A percentile compares a stretch with the other conserved stretches of the same genome.
Conservation (phyloP, 2,888 invertebrate genomes). For the Synanthedon vespiformis region DNA sequence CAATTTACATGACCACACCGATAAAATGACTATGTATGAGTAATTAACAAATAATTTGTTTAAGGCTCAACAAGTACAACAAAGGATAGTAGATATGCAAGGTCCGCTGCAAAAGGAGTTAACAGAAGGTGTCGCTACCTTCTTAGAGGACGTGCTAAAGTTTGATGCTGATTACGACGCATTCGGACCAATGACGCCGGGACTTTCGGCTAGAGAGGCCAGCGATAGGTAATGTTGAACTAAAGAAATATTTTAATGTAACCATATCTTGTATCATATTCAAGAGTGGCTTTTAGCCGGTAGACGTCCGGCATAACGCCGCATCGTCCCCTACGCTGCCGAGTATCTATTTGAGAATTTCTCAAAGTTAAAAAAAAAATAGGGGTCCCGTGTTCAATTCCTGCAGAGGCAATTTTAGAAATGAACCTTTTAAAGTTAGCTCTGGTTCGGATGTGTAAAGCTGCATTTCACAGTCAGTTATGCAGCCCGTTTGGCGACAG, state of each 20-base stretch:
- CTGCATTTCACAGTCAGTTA: too few species aligned
- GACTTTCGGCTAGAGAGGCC: conserved; percentile 86
- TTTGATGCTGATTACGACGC: conserved; percentile 80
- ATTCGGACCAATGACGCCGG: conserved; percentile 89
- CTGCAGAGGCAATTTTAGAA: too few species aligned
- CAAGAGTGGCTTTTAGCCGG: too few species aligned
- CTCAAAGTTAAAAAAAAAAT: too few species aligned
- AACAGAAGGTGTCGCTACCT: conserved; percentile 75
- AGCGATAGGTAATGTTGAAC: conserved; percentile 74
- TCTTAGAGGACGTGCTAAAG: conserved; percentile 74
- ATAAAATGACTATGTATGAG: neutral
- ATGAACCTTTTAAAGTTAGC: too few species aligned
- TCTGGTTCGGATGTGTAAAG: too few species aligned
- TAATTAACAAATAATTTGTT: neutral
- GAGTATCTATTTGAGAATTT: too few species aligned
- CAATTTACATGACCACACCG: neutral
- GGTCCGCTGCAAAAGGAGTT: conserved; percentile 80
- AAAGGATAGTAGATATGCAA: conserved; percentile 79
- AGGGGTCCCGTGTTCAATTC: too few species aligned
- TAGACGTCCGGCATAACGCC: too few species aligned
- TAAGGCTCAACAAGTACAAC: conserved; percentile 77
- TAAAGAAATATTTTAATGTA: too few species aligned
- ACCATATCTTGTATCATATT: neutral
- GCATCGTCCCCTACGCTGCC: too few species aligned
- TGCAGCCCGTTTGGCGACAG: too few species aligned